Percentiles rank a stretch among this genome's conserved stretches.
phyloP scores from a whole-genome alignment of 2,113 vertebrate species.

The Desmodus rotundus region DNA sequence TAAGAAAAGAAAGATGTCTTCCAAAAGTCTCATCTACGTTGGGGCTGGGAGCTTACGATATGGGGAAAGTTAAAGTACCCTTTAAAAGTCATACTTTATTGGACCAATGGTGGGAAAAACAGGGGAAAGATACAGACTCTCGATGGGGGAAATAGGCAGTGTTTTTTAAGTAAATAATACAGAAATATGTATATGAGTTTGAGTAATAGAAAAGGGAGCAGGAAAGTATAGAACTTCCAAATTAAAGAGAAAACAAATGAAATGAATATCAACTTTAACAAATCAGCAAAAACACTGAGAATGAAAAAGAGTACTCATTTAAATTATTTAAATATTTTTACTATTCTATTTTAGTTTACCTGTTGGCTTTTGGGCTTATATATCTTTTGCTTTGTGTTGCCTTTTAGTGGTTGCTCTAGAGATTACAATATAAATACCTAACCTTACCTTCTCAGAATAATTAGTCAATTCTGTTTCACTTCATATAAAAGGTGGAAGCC shows the following conservation, averaged over 20 bases:
- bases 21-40: neutral
- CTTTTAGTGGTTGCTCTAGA: neutral
- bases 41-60: neutral
- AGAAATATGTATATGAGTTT: neutral
- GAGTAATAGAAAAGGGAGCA: neutral
- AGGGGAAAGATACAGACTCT: neutral
- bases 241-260: neutral
- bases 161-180: neutral
- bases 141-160: neutral
- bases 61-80: neutral
- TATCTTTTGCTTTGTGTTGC: neutral
- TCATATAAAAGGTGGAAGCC: neutral
- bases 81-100: neutral
- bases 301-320: neutral
- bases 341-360: neutral
- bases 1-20: neutral
- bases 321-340: slow-evolving; percentile 24
- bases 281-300: neutral
- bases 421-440: neutral
- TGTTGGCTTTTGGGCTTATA: neutral
- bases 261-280: neutral
- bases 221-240: neutral
- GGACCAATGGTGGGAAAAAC: neutral
- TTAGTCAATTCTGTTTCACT: neutral
- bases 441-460: neutral